A percentile compares a stretch with the other conserved stretches of the same genome.
Conservation (phyloP, 2,797 vertebrate genomes). For the Neosilurus hyrtlii region DNA sequence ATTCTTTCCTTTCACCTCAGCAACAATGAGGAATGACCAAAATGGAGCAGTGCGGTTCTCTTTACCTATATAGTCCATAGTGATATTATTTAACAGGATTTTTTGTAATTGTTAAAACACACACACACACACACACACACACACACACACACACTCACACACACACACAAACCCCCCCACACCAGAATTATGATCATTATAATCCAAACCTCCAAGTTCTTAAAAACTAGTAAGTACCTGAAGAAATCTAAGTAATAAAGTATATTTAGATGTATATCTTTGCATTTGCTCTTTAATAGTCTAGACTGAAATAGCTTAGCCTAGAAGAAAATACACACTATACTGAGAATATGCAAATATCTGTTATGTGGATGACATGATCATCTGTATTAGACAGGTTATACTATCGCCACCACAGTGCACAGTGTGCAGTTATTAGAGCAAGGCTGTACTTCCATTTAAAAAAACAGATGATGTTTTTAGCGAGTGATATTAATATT, state of each 20-base stretch:
- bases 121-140: background rate
- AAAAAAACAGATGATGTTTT: background rate
- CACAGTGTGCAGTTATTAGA: background rate
- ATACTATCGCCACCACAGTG: background rate
- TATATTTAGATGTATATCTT: background rate
- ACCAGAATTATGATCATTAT: background rate
- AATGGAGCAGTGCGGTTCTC: background rate
- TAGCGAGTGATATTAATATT: constrained; percentile 24
- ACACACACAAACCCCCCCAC: background rate
- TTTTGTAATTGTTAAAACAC: background rate
- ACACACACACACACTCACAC: background rate
- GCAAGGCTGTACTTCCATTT: background rate
- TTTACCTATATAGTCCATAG: background rate
- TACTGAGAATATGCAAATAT: background rate
- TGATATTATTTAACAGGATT: background rate
- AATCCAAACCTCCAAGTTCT: background rate
- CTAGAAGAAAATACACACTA: background rate
- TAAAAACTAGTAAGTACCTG: background rate
- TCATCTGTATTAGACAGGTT: background rate
- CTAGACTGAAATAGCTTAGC: background rate
- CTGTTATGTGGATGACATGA: background rate
- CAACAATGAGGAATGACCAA: constrained; percentile 7
- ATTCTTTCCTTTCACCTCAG: background rate
- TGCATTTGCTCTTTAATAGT: background rate
- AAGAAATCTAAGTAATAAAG: background rate